Base-by-base conservation (phyloP, 2,113 vertebrate species). In the Dipodomys stephensi region DNA sequence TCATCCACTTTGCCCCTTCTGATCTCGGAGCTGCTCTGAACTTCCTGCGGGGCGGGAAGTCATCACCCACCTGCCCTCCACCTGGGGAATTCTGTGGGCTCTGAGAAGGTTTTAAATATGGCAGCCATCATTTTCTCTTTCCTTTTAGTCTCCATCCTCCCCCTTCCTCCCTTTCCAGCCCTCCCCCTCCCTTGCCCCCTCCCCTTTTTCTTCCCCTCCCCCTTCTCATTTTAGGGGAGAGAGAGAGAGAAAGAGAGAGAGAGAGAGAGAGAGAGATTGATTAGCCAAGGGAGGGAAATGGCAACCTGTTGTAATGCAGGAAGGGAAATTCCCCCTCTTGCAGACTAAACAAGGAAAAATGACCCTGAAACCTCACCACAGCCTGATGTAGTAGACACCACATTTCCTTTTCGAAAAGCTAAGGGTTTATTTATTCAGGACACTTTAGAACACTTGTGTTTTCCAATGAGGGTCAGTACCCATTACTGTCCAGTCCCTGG, bases 321-420 rank as follows among this genome's bases (percentile, higher is more conserved):
- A 83, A 77, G 64, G 53, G 91, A 82, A 78, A 15, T 10, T 11
- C 18, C 53, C 44, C 13, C 4, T 60, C 53, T 15, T 35, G 30
- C 73, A 81, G 73, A 44, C 32, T 62, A 84, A 92, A 73, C 27
- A 67, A 76, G 60, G 49, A 44, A 67, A 73, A 44, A 19, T 28
- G 57, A 73, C 15, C n/a, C 69, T n/a, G 77, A 85, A 67, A 73
- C 83, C 62, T 79, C 18, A 49, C 65, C 87, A 44, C 46, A 69
- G 78, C 20, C 86, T 74, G 10, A 53, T 28, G 77, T 35, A 74
- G 2, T 15, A 84, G 71, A 87, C 46, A n/a, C 10, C 35, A 90
- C 46, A 60, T 39, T 89, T 93, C 81, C 44, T 91, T 82, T 91
- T 19, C 83, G 19, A 27, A 46, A 92, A 78, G n/a, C 69, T 65